Conservation (phyloP, 1,140 invertebrate genomes). For the Laodelphax striatellus region DNA sequence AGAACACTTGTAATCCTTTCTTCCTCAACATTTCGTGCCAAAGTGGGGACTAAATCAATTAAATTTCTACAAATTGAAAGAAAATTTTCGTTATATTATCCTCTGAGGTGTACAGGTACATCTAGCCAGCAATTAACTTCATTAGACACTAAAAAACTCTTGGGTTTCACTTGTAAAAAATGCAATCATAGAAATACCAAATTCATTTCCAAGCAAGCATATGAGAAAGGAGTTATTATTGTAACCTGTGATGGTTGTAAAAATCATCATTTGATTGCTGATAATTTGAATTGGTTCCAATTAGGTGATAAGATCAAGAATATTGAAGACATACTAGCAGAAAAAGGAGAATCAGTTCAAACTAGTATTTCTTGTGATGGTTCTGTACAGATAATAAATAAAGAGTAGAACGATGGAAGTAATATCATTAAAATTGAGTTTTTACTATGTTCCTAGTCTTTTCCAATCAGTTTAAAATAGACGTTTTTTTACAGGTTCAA, state of each 20-base stretch:
- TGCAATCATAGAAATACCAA: slow-evolving; percentile 8
- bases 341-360: slow-evolving; percentile 9
- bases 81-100: too few species aligned
- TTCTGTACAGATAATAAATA: neutral
- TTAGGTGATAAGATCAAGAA: neutral
- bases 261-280: slow-evolving; percentile 11
- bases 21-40: too few species aligned
- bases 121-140: too few species aligned
- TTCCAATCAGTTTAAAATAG: too few species aligned
- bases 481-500: too few species aligned
- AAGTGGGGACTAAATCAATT: too few species aligned
- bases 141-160: slow-evolving; percentile 4
- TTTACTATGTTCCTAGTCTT: too few species aligned
- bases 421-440: too few species aligned
- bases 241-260: slow-evolving; percentile 8
- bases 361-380: neutral
- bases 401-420: too few species aligned
- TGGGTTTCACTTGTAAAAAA: slow-evolving; percentile 10
- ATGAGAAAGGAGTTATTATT: slow-evolving; percentile 10
- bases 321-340: slow-evolving; percentile 11
- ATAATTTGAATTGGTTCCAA: slow-evolving; percentile 12
- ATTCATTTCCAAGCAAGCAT: slow-evolving; percentile 6
- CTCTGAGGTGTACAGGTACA: too few species aligned
- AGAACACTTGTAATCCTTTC: too few species aligned
- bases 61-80: too few species aligned